phyloP scores from a whole-genome alignment of 2,888 invertebrate genomes.

The Ephialtes manifestator region DNA sequence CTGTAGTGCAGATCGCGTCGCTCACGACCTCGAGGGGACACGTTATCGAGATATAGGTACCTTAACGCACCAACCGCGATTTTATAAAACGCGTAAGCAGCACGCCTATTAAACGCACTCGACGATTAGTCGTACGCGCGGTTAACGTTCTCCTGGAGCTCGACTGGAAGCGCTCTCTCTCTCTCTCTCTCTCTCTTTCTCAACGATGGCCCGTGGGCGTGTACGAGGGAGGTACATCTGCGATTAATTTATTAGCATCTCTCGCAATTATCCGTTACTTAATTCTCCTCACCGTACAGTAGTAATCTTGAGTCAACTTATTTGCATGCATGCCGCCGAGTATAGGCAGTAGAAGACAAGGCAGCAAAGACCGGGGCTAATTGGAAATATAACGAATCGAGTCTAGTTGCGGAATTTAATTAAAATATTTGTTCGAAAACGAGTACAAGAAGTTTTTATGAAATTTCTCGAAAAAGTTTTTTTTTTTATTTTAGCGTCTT shows the following conservation, averaged over 20 bases:
- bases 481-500: too few relatives aligned
- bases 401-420: too few relatives aligned
- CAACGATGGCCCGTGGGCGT: constrained; percentile 78
- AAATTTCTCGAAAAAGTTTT: too few relatives aligned
- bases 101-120: constrained; percentile 67
- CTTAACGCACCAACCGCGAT: constrained; percentile 50
- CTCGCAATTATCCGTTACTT: constrained; percentile 83
- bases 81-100: constrained; percentile 43
- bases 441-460: too few relatives aligned
- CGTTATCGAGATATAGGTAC: constrained; percentile 62
- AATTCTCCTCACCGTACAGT: constrained; percentile 71
- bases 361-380: too few relatives aligned
- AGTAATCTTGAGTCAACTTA: constrained; percentile 18
- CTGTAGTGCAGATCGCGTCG: not conserved
- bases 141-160: constrained; percentile 1
- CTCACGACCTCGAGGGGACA: constrained; percentile 44
- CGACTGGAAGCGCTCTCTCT: constrained; percentile 43
- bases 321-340: constrained; percentile 15
- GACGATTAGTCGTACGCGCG: constrained; percentile 77
- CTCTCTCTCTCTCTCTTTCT: constrained; percentile 30
- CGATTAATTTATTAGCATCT: constrained; percentile 82
- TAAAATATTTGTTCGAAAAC: too few relatives aligned
- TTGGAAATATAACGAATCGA: too few relatives aligned
- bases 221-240: constrained; percentile 77
- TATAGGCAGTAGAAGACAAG: not conserved